Evolutionary conservation across 2,888 invertebrate species (phyloP), one percentile per base, ranked within the genome.

Genomic region (Drosophila colorata): DNA sequence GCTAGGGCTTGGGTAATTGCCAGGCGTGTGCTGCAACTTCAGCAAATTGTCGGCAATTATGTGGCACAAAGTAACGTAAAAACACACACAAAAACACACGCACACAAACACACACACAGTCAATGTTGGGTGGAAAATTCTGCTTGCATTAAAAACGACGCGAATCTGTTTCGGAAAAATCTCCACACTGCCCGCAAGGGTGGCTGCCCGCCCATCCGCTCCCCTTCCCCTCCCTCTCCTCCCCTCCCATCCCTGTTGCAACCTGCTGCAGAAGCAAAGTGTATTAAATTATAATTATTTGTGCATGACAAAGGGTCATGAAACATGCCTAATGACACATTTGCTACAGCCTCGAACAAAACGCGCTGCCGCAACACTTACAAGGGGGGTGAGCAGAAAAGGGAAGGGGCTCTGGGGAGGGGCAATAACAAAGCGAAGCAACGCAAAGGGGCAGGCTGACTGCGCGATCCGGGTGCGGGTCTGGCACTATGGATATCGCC

Each of bases 211-310:
- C 3, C 7, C 20, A 4, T 23, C 28, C 40, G 38, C 46, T 46
- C 14, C n/a, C 13, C 28, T n/a, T n/a, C n/a, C n/a, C n/a, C n/a
- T n/a, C n/a, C n/a, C n/a, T n/a, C 7, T 18, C 4, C 37, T 7
- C 20, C 28, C 40, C 46, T 33, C 46, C 9, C 14, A 1, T 20
- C 23, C 9, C 43, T 1, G 38, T 18, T 28, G 35, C 69, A 67
- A 81, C 83, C 74, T 74, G 72, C 81, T 47, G 75, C 41, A 73
- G 57, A 67, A 43, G 43, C 58, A 83, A 89, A 87, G 90, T 89
- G 90, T 87, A 89, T 90, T 89, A 90, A 90, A 90, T 90, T 90
- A 90, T 90, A 90, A 90, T 90, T 90, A 90, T 90, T 88, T 90
- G 90, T 89, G 90, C 90, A 90, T 90, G 90, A 88, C 90, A 90